Conservation (phyloP, 1,140 invertebrate species). For the Hypsibius dujardini region DNA sequence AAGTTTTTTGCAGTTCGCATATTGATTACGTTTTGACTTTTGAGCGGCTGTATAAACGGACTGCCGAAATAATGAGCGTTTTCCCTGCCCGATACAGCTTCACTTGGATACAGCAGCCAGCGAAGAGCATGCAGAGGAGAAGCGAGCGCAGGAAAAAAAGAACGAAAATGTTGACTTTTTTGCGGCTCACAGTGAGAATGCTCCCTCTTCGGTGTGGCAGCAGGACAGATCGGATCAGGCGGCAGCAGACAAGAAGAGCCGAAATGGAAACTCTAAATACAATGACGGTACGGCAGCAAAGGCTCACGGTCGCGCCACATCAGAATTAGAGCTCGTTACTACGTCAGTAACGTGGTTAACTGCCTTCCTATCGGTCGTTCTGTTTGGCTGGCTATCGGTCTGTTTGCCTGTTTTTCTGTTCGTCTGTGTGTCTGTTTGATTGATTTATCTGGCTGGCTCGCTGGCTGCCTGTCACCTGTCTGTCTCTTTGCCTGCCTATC, state of each 20-base stretch:
- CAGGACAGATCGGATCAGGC: neutral
- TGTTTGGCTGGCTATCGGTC: too few species aligned
- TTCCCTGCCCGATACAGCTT: constrained; percentile 20
- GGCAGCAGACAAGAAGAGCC: neutral
- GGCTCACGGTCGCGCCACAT: neutral
- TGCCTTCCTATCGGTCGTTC: too few species aligned
- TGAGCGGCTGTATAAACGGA: too few species aligned
- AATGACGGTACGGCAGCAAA: neutral
- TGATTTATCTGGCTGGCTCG: too few species aligned
- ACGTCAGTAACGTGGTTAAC: too few species aligned
- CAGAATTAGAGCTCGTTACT: neutral
- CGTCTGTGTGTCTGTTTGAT: too few species aligned
- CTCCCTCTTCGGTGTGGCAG: neutral
- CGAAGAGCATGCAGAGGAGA: constrained; percentile 23
- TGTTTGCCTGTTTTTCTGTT: too few species aligned
- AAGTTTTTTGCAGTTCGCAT: too few species aligned
- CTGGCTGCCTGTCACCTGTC: too few species aligned
- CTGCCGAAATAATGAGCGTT: too few species aligned
- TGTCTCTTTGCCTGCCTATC: too few species aligned
- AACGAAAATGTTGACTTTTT: constrained; percentile 61
- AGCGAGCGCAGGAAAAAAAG: constrained; percentile 29
- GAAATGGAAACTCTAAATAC: neutral
- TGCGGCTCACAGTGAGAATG: constrained; percentile 40
- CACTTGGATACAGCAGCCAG: constrained; percentile 31
- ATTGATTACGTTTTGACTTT: too few species aligned